Base-by-base conservation (phyloP, 2,113 vertebrate genomes). In the Rhinoderma darwinii region DNA sequence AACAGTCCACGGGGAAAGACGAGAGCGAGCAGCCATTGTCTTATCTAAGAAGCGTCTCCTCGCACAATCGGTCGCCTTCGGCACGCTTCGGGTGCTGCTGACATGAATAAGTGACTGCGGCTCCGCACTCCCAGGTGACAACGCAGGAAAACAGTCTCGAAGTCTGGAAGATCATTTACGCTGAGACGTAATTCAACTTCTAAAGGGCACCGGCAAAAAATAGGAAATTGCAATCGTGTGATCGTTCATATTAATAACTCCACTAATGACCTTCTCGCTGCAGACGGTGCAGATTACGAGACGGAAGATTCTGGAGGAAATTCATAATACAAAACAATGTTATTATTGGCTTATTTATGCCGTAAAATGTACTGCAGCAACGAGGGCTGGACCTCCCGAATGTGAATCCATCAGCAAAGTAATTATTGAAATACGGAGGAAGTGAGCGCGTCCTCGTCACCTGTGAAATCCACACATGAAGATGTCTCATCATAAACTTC, bases 161-260 rank as follows among this genome's bases (percentile, higher is more conserved):
- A 30, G 70, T 56, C 47, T 43, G 47, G 17, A 43, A 30, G 50
- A 75, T 68, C 47, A 83, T 51, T 84, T 84, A 44, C 20, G 35
- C 80, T 35, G 80, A 17, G 18, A 20, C 22, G 32, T 82, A 18
- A 82, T 50, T 82, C 44, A 82, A 37, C 8, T 47, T 82, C 43
- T 63, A 82, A 82, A 82, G 80, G 80, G n/a, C 80, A 68, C 1
- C 61, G 15, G 54, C 39, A 56, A 50, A 18, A 32, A 68, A 81
- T 56, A 56, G 7, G 27, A 47, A 79, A 50, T 37, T 79, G 56
- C 51, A 63, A 30, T 59, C 39, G 51, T 17, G 10, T 27, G 61
- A 82, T 70, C 63, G 50, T 63, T 68, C 61, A 82, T 35, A 82
- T 68, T 70, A 82, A 70, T 68, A 82, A 82, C 59, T 32, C 0